Percentiles rank a stretch among this genome's conserved stretches.
phyloP scores from a whole-genome alignment of 2,113 vertebrate genomes.

The Garra rufa region DNA sequence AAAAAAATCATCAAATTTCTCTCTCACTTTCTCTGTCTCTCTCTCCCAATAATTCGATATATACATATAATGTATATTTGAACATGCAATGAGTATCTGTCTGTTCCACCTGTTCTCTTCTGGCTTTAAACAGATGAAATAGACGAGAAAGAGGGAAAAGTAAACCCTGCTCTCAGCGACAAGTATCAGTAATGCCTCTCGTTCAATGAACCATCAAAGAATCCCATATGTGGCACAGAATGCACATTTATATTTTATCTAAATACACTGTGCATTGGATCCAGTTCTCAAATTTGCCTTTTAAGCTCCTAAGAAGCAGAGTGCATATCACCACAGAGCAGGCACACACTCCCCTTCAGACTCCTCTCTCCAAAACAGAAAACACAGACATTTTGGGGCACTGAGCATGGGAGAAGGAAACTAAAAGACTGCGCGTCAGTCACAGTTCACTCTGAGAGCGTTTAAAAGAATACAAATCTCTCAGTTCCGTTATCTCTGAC shows the following conservation, averaged over 20 bases:
- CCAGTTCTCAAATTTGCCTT: slow-evolving; percentile 9
- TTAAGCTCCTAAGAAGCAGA: background rate
- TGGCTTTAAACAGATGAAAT: slow-evolving; percentile 25
- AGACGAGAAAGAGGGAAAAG: background rate
- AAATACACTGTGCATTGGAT: slow-evolving; percentile 17
- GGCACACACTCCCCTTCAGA: background rate
- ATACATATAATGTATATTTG: slow-evolving; percentile 1
- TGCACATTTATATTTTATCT: background rate
- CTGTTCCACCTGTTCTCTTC: background rate
- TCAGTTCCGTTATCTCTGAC: background rate
- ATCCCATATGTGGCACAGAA: background rate
- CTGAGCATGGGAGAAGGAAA: slow-evolving; percentile 2
- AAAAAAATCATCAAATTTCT: background rate
- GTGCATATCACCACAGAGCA: slow-evolving; percentile 1
- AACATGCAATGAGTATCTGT: background rate
- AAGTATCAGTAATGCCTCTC: background rate
- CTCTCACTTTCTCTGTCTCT: background rate
- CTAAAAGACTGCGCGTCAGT: background rate
- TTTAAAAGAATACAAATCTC: slow-evolving; percentile 11
- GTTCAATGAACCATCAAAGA: background rate
- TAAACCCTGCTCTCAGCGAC: background rate
- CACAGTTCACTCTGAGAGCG: background rate
- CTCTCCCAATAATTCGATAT: background rate
- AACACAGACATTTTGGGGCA: background rate
- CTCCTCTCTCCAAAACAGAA: background rate